Evolutionary conservation across 2,797 vertebrate species (phyloP).

Genomic region (Halcyon smyrnensis): DNA sequence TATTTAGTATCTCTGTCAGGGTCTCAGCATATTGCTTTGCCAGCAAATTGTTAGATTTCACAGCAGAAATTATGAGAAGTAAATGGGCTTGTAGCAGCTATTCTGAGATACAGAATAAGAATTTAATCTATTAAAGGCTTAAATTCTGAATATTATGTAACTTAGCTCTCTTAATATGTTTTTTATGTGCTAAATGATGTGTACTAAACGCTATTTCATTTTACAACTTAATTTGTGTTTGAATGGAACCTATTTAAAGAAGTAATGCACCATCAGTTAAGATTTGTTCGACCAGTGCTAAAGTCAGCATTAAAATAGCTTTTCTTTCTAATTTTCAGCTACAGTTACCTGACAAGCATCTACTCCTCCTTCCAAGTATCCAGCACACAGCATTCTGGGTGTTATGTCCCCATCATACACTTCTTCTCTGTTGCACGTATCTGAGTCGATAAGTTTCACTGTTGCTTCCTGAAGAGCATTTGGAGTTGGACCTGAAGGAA

Average conservation of each 20-base stretch:
- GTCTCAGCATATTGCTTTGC: background rate
- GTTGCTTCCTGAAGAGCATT: constrained; percentile 79
- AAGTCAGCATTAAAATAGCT: background rate
- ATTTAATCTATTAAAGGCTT: background rate
- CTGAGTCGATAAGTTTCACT: constrained; percentile 77
- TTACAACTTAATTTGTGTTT: background rate
- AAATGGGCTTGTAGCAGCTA: background rate
- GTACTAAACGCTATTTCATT: background rate
- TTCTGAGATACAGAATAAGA: background rate
- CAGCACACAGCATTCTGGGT: constrained; percentile 79
- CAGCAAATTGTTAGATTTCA: background rate
- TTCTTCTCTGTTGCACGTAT: constrained; percentile 72
- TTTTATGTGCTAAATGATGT: background rate
- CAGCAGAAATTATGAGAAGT: background rate
- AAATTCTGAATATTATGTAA: background rate
- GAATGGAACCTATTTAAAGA: background rate
- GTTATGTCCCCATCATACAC: constrained; percentile 74
- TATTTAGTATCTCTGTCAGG: background rate
- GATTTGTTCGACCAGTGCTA: background rate
- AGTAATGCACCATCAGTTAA: background rate
- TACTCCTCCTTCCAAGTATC: constrained; percentile 73
- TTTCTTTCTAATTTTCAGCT: background rate
- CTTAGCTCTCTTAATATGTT: background rate
- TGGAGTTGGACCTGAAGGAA: constrained; percentile 71
- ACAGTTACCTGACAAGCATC: constrained; percentile 81